These are phyloP conservation scores for Gambusia affinis DNA, from an alignment of 2,113 vertebrate species.

Conservation along the genomic window DNA sequence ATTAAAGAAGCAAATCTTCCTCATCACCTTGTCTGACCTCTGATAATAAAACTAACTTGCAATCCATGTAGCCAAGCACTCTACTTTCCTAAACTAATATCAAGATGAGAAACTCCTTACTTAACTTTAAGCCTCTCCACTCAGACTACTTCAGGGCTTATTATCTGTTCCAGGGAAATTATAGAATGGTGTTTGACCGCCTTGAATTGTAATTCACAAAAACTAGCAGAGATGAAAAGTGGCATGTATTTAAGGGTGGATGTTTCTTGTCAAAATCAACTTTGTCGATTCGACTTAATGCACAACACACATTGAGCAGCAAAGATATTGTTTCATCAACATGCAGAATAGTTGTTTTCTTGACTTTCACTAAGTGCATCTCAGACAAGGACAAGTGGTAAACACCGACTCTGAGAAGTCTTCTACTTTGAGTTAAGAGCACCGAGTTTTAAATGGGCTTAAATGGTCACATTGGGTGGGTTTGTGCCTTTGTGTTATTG, in stretches of 20 bases:
- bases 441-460: background rate
- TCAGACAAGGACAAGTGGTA: background rate
- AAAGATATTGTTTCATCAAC: background rate
- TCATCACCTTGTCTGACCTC: background rate
- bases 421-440: background rate
- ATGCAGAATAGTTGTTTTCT: conserved; percentile 4
- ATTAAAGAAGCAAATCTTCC: background rate
- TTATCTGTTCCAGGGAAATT: too few relatives aligned
- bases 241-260: background rate
- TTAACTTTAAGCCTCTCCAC: conserved; percentile 1
- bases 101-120: conserved; percentile 13
- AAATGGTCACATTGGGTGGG: background rate
- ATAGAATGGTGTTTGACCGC: background rate
- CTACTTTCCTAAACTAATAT: conserved; percentile 8
- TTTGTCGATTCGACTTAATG: background rate
- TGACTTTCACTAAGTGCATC: background rate
- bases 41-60: conserved; percentile 2
- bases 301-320: background rate
- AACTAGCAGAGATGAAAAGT: background rate
- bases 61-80: background rate
- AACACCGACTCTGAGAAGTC: conserved; percentile 1
- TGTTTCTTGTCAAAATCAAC: background rate
- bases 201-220: background rate
- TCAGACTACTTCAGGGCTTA: too few relatives aligned
- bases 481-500: background rate